phyloP scores from a whole-genome alignment of 2,113 vertebrate genomes.

The Trachemys scripta region DNA sequence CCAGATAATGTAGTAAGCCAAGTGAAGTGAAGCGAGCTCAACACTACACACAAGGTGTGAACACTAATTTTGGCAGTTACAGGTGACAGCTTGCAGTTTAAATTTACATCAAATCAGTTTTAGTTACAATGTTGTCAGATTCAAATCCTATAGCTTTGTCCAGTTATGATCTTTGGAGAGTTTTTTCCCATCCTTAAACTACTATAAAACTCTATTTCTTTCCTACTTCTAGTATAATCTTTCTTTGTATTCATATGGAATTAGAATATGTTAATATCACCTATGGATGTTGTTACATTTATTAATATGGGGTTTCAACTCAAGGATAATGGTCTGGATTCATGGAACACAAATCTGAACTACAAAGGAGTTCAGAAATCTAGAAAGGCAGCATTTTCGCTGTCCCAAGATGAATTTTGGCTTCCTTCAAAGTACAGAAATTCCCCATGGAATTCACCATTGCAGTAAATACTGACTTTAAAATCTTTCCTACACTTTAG shows the following conservation, averaged over 20 bases:
- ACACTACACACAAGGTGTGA: background rate
- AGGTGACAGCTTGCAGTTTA: background rate
- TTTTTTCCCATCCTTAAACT: background rate
- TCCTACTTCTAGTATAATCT: background rate
- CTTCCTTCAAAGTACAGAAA: background rate
- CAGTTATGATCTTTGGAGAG: background rate
- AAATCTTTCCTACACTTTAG: background rate
- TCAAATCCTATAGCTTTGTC: background rate
- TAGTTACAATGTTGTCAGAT: background rate
- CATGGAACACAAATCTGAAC: background rate
- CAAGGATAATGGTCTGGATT: background rate
- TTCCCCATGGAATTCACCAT: background rate
- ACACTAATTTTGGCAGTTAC: background rate
- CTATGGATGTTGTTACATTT: background rate
- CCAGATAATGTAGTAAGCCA: background rate
- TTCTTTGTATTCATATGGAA: background rate
- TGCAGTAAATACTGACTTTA: no score
- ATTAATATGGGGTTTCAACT: background rate
- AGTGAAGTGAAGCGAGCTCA: background rate
- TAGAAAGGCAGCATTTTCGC: background rate
- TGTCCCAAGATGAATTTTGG: background rate
- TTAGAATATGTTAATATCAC: background rate
- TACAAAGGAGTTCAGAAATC: background rate
- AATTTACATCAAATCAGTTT: background rate
- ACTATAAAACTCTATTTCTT: background rate